Conservation (phyloP, 2,888 invertebrate genomes). For the Hirtodrosophila cameraria region DNA sequence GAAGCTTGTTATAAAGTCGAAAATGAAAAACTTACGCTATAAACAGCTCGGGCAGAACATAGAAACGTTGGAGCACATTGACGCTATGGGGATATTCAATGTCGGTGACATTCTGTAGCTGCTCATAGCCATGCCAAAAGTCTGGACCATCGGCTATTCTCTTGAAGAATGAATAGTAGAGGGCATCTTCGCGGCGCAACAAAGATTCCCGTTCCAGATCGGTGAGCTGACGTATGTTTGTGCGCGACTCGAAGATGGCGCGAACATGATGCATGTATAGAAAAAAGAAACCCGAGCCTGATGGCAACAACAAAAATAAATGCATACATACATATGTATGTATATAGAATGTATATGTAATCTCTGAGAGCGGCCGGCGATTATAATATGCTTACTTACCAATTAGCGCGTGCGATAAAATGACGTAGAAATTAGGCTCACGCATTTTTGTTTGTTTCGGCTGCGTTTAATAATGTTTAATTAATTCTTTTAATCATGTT, state of each 20-base stretch:
- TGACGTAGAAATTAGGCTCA: slow-evolving; percentile 74
- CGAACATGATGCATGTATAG: slow-evolving; percentile 88
- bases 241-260: slow-evolving; percentile 91
- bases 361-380: slow-evolving; percentile 19
- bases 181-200: slow-evolving; percentile 93
- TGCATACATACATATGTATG: too few species aligned
- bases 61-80: slow-evolving; percentile 92
- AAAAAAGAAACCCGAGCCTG: slow-evolving; percentile 87
- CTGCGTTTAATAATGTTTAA: slow-evolving; percentile 30
- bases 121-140: slow-evolving; percentile 87
- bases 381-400: slow-evolving; percentile 65
- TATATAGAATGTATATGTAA: too few species aligned
- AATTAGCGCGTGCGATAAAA: slow-evolving; percentile 82
- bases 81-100: slow-evolving; percentile 93
- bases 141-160: slow-evolving; percentile 89
- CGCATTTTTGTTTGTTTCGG: slow-evolving; percentile 72
- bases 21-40: slow-evolving; percentile 77
- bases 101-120: slow-evolving; percentile 88
- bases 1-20: too few species aligned
- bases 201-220: slow-evolving; percentile 93
- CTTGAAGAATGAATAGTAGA: slow-evolving; percentile 95
- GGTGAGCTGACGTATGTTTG: slow-evolving; percentile 93
- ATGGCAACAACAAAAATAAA: too few species aligned
- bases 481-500: slow-evolving; percentile 46
- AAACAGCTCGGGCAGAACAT: slow-evolving; percentile 92